Evolutionary conservation across 2,113 vertebrate genomes (phyloP).

Genomic region (Ascaphus truei): DNA sequence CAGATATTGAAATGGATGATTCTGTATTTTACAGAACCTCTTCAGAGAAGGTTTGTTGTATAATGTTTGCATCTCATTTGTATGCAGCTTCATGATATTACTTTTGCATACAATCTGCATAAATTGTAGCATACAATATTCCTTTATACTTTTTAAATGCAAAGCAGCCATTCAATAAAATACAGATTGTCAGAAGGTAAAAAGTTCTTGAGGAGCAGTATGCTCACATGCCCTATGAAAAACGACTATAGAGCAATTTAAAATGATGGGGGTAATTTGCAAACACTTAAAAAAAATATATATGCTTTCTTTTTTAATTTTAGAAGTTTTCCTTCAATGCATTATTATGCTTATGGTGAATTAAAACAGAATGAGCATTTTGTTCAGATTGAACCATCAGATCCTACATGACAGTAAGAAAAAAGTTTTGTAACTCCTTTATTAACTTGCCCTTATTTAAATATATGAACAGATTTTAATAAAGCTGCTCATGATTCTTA

Average conservation of each 20-base stretch:
- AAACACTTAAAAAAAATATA: neutral
- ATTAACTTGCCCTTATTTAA: no score
- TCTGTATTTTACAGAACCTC: conserved; percentile 13
- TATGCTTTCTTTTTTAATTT: no score
- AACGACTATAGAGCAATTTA: neutral
- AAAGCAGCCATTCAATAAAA: conserved; percentile 13
- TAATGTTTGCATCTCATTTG: conserved; percentile 40
- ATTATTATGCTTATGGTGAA: neutral
- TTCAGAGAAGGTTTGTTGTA: conserved; percentile 30
- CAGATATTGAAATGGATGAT: conserved; percentile 33
- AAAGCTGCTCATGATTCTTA: no score
- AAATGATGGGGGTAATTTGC: neutral
- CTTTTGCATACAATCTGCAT: conserved; percentile 41
- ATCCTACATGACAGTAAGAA: neutral
- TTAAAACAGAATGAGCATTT: neutral
- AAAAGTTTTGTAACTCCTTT: neutral
- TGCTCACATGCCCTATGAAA: accelerated
- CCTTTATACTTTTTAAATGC: conserved; percentile 20
- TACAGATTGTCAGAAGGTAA: conserved; percentile 8
- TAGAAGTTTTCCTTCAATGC: neutral
- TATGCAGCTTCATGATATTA: conserved; percentile 33
- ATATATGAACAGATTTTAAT: no score
- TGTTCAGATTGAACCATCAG: no score
- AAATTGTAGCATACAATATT: neutral
- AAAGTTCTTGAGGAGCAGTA: neutral